These are phyloP conservation scores for Sebastes hubbsi DNA, from an alignment of 2,797 vertebrate species.

Conservation along the genomic window DNA sequence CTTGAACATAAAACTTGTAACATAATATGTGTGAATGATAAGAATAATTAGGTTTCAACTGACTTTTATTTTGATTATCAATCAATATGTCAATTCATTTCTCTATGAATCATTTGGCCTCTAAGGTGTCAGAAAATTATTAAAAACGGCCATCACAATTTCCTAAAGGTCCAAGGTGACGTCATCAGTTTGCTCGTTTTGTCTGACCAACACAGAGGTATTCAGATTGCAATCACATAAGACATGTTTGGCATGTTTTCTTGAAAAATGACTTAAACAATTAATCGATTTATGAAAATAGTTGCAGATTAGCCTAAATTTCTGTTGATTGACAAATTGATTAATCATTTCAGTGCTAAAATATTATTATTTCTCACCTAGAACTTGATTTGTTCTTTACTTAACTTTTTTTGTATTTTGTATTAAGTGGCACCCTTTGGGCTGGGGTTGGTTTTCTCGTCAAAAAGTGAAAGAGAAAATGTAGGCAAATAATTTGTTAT, in stretches of 20 bases:
- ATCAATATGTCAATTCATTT: not conserved
- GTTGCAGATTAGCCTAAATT: not conserved
- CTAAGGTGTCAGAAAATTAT: not conserved
- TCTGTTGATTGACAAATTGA: not conserved
- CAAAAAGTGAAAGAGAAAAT: not conserved
- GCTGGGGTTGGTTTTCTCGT: not conserved
- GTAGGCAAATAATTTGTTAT: not conserved
- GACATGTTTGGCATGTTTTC: too few species aligned
- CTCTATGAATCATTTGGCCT: not conserved
- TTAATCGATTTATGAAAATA: not conserved
- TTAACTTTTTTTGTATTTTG: not conserved
- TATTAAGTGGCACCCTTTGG: not conserved
- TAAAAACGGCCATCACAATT: not conserved
- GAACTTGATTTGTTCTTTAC: not conserved
- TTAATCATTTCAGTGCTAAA: not conserved
- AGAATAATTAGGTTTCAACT: not conserved
- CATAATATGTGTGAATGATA: not conserved
- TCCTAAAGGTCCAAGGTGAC: not conserved
- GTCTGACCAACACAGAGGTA: not conserved
- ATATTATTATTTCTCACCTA: too few species aligned
- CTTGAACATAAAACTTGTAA: not conserved
- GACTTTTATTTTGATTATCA: not conserved
- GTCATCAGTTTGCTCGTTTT: not conserved
- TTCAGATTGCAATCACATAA: not conserved
- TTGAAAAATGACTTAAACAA: too few species aligned